Base-by-base conservation (phyloP, 2,113 vertebrate genomes). In the Pipra filicauda region DNA sequence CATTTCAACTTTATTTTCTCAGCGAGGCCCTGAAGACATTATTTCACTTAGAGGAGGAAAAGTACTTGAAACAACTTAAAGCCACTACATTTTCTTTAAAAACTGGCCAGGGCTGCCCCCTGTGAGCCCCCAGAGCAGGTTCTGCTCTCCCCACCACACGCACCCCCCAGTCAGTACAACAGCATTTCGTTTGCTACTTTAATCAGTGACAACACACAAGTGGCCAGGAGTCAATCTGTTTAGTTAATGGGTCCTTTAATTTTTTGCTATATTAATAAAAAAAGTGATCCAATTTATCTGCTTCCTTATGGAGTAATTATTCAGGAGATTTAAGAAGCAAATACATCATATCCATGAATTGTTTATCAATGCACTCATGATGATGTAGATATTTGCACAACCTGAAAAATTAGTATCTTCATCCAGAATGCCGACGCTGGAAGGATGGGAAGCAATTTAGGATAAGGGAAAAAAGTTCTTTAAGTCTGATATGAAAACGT, bases 381-480 rank as follows among this genome's bases (percentile, higher is more conserved):
- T 46, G 87, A 89, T 35, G 44, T 27, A 67, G 77, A n/a, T 93
- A 80, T 96, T 85, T 95, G 88, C 93, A 97, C 71, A 92, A 84
- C 82, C 84, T 91, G 76, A 95, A 97, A 97, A 97, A 95, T 67
- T 18, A 85, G 58, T 55, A 93, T 93, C 92, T 97, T 97, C 87
- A 95, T 95, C 95, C 88, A 89, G 96, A 96, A 95, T 20, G 89
- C 62, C 7, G 35, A 57, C 3, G 37, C 91, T 90, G 82, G 95
- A 70, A 93, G 71, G 79, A 85, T 93, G 71, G 54, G 64, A 80
- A 91, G 52, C 35, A 85, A 87, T 85, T 93, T 35, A 89, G 84
- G 51, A 88, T 0, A 49, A 41, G 85, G 71, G 67, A 83, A 83
- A 62, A 79, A 91, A 78, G 28, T 77, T 88, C 72, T 90, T 84